Evolutionary conservation across 30 jellyfish, hydroid and myxozoan species (phyloP).

Genomic region (Haliclystus octoradiatus): DNA sequence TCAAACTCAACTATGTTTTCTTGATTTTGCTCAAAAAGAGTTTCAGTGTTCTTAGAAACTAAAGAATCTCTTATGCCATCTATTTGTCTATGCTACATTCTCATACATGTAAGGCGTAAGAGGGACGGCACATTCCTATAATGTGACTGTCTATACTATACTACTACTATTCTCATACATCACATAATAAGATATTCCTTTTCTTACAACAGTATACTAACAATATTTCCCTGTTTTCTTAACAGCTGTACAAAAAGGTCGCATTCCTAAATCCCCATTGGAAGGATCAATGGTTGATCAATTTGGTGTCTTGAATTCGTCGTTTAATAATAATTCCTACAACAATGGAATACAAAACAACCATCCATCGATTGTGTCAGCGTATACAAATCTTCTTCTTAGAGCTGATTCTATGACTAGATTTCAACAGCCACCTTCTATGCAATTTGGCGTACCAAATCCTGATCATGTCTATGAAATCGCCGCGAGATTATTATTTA

Average conservation of each 20-base stretch:
- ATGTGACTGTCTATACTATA: no score
- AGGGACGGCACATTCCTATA: no score
- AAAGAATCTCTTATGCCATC: no score
- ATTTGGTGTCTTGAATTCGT: conserved; percentile 37
- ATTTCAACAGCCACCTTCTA: conserved; percentile 49
- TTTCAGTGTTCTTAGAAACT: no score
- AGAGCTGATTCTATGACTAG: conserved; percentile 78
- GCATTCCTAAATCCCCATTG: conserved; percentile 85
- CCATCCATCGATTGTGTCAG: conserved; percentile 62
- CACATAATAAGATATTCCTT: no score
- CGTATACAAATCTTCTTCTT: conserved; percentile 70
- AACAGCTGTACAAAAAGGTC: conserved; percentile 93
- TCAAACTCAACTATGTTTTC: no score
- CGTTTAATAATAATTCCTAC: conserved; percentile 37
- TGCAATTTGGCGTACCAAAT: conserved; percentile 48
- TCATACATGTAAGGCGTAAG: no score
- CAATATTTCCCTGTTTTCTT: no score
- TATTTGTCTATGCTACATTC: no score
- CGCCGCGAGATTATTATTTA: conserved; percentile 64
- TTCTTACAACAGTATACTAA: no score
- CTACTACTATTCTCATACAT: no score
- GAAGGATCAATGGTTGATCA: conserved; percentile 84
- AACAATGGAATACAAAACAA: conserved; percentile 47
- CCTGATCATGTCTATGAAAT: conserved; percentile 65
- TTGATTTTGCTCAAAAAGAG: no score